Evolutionary conservation across 2,113 vertebrate genomes (phyloP), one percentile per base, ranked within the genome.

Genomic region (Clarias macrocephalus): DNA sequence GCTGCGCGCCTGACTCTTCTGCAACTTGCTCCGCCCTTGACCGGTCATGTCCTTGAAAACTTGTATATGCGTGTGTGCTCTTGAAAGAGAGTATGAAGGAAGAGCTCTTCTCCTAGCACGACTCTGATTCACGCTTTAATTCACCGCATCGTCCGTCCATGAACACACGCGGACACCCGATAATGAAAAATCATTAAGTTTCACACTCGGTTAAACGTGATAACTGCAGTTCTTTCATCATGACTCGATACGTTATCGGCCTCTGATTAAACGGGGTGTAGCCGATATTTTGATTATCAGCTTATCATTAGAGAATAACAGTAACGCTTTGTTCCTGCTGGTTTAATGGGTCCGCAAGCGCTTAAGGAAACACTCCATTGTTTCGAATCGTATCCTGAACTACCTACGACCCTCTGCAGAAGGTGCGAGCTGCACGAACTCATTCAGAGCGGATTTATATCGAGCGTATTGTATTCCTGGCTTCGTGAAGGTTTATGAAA

Each of bases 131-230:
- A 54, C 28, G 33, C 48, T 86, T 68, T 80, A 56, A 79, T 66
- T 79, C 59, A 68, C 57, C 54, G 65, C 66, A 56, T 57, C 18
- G 59, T 30, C 37, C 84, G 80, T 63, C 83, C 76, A 63, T 63
- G 59, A 59, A 63, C 60, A 57, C 85, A 87, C 73, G 80, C 77
- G 63, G 79, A 56, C 70, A 68, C 84, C 0, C 0, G 65, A 57
- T 81, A 79, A 33, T 90, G 77, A 37, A 70, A 37, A 84, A 72
- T 85, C 83, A 75, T 73, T 85, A 59, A 23, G n/a, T 60, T 59
- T 73, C 42, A 84, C 68, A 85, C 83, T 48, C 68, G 28, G 68
- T 85, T 73, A 75, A 84, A 72, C 54, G 6, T 59, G 52, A 33
- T 73, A 73, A 84, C 28, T 70, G 82, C 52, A 0, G 19, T 1